Evolutionary conservation across 1,140 invertebrate species (phyloP), one percentile per base, ranked within the genome.

Genomic region (Eubasilissa regina): DNA sequence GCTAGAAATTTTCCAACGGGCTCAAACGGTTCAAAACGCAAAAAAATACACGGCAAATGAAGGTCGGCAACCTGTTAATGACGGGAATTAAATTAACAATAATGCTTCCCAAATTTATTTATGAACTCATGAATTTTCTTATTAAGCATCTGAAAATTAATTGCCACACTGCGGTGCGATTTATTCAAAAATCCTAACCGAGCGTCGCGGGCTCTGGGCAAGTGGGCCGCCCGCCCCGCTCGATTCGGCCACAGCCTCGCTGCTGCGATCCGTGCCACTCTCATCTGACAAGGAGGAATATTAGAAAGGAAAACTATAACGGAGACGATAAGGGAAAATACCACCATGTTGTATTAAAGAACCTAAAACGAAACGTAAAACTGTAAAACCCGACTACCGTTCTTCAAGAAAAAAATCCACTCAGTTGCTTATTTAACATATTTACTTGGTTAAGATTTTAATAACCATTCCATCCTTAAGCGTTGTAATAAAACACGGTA

Each of bases 171-270:
- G 58, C 25, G 58, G 51, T 12, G 68, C 68, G 35, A 62, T 56
- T 74, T 78, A 44, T 56, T 78, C 47, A 13, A 60, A 77, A 81
- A 72, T 81, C 15, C 64, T 21, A 45, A 13, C 51, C 62, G 53
- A 78, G 21, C 76, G 80, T 81, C 77, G 25, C 80, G 80, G 76
- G 56, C 51, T 43, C 35, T 17, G 77, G 47, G 19, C 72, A 78
- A 78, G 43, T 78, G 53, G 80, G 64, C 51, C 75, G 74, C 17
- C n/a, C 53, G 17, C 56, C n/a, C 21, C 43, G 44, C 25, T 73
- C 66, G 44, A 66, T 80, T 75, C 74, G 72, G 73, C 51, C 44
- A 68, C 15, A 74, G 11, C 53, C 48, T 35, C 25, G 25, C 25
- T 35, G 6, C n/a, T n/a, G n/a, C n/a, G n/a, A n/a, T n/a, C n/a